Base-by-base conservation (phyloP, 2,113 vertebrate species). In the Engystomops pustulosus region DNA sequence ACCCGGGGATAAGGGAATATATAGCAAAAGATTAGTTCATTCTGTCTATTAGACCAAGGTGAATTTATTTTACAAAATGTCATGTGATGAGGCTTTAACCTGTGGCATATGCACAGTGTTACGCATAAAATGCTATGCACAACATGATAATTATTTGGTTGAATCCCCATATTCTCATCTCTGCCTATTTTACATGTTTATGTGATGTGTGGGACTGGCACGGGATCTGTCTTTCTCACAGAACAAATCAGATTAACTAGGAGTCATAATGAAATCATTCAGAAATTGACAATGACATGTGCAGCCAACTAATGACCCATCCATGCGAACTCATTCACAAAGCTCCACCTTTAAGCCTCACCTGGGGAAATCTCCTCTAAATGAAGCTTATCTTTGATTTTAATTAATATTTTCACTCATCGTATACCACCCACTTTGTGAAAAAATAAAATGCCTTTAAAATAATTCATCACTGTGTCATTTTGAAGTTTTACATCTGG, bases 341-440 rank as follows among this genome's bases (percentile, higher is more conserved):
- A 58, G 23, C 30, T 70, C 8, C 23, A 81, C 32, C 67, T 80
- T 69, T 69, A 15, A 49, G 10, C 67, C 49, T 81, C 68, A 81
- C 80, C 68, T 44, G 6, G 9, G 14, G 44, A 81, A 81, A 71
- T 25, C 10, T 36, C 18, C 47, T 27, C 4, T n/a, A 69, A 55
- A 49, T n/a, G n/a, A n/a, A n/a, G n/a, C n/a, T n/a, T n/a, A n/a
- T n/a, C n/a, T n/a, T n/a, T n/a, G n/a, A n/a, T n/a, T n/a, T n/a
- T n/a, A n/a, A n/a, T n/a, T n/a, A n/a, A n/a, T n/a, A n/a, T n/a
- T n/a, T n/a, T n/a, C n/a, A n/a, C n/a, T n/a, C n/a, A n/a, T n/a
- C n/a, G n/a, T n/a, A n/a, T n/a, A n/a, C n/a, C n/a, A n/a, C n/a
- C n/a, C n/a, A n/a, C n/a, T n/a, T n/a, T n/a, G n/a, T n/a, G n/a